Evolutionary conservation across 2,113 vertebrate genomes (phyloP).

Genomic region (Lophura nycthemera): DNA sequence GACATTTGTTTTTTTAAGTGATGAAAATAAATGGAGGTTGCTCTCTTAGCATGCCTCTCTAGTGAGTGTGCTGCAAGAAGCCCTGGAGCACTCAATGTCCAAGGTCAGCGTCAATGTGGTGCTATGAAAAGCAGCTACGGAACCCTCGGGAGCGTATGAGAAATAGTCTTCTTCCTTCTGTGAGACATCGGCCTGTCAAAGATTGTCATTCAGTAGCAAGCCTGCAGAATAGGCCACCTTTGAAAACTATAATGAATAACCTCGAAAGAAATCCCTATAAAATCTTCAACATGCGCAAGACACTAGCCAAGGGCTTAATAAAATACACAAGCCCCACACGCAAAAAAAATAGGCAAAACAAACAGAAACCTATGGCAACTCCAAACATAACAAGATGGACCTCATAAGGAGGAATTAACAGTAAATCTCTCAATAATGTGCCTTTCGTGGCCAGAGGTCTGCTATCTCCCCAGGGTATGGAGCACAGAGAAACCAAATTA

Average conservation of each 20-base stretch:
- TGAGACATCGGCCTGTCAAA: conserved; percentile 20
- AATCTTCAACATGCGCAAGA: conserved; percentile 48
- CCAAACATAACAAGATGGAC: conserved; percentile 72
- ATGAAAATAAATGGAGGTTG: neutral
- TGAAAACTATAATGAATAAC: conserved; percentile 60
- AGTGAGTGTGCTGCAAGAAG: neutral
- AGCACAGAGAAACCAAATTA: conserved; percentile 70
- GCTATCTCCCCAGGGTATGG: conserved; percentile 62
- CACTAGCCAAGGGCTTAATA: conserved; percentile 71
- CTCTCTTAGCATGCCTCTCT: neutral
- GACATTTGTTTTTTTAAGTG: neutral
- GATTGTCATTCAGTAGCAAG: conserved; percentile 53
- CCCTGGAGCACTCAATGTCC: neutral
- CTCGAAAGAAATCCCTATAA: conserved; percentile 53
- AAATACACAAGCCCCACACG: conserved; percentile 64
- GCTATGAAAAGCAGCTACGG: conserved; percentile 45
- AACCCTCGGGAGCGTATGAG: conserved; percentile 2
- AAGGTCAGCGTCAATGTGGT: neutral
- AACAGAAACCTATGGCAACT: conserved; percentile 69
- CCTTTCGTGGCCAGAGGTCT: conserved; percentile 66
- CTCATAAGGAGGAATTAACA: conserved; percentile 65
- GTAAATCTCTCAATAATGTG: conserved; percentile 70
- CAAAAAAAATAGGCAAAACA: conserved; percentile 58
- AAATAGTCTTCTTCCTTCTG: neutral
- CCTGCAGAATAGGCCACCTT: conserved; percentile 54